phyloP scores from a whole-genome alignment of 2,888 invertebrate species.

The Hyles lineata region DNA sequence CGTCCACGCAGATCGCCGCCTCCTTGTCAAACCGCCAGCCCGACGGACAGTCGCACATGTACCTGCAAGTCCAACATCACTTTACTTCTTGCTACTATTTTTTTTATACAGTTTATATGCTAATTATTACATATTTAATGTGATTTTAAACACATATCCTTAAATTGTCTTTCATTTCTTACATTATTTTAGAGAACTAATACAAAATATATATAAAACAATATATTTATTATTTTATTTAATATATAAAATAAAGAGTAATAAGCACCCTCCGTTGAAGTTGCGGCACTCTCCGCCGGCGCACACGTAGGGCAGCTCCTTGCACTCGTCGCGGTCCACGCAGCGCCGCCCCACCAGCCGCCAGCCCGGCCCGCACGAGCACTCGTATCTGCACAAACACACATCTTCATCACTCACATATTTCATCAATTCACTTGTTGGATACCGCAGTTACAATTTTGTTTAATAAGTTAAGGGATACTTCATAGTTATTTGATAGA shows the following conservation, averaged over 20 bases:
- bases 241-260: not conserved
- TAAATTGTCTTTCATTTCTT: no score
- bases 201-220: no score
- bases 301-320: constrained; percentile 88
- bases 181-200: no score
- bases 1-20: constrained; percentile 89
- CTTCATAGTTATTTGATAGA: no score
- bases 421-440: no score
- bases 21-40: constrained; percentile 89
- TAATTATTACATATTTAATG: no score
- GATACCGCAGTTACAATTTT: no score
- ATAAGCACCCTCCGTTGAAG: constrained; percentile 88
- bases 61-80: constrained; percentile 57
- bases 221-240: no score
- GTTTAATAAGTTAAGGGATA: no score
- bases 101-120: no score
- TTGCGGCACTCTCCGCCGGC: constrained; percentile 93
- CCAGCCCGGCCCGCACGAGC: constrained; percentile 92
- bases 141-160: no score
- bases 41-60: constrained; percentile 91
- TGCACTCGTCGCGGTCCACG: constrained; percentile 92
- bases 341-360: constrained; percentile 86
- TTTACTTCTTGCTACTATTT: not conserved
- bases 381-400: constrained; percentile 72
- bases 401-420: not conserved